A percentile compares a stretch with the other conserved stretches of the same genome.
These are phyloP conservation scores for Cyclina sinensis DNA, from an alignment of 1,140 invertebrate genomes.

Conservation along the genomic window DNA sequence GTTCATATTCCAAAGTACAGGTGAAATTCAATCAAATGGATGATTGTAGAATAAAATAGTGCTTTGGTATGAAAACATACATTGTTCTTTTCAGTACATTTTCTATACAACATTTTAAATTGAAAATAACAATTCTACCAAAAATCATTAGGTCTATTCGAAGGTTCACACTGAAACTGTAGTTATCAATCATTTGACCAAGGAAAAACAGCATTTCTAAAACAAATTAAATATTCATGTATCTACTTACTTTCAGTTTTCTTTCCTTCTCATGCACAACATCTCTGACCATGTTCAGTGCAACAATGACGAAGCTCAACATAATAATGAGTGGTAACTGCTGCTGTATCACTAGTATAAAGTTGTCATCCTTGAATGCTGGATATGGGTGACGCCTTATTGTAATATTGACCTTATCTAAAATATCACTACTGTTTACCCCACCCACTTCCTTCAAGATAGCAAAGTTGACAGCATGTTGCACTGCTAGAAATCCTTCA, in stretches of 20 bases:
- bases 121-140: too few relatives aligned
- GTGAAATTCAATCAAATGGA: too few relatives aligned
- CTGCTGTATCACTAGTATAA: constrained; percentile 87
- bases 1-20: too few relatives aligned
- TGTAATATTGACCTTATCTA: constrained; percentile 70
- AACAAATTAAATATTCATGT: too few relatives aligned
- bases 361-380: constrained; percentile 84
- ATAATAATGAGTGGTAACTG: constrained; percentile 88
- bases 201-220: too few relatives aligned
- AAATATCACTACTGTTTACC: neutral
- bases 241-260: constrained; percentile 85
- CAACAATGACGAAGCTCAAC: constrained; percentile 90
- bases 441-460: constrained; percentile 86
- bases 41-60: too few relatives aligned
- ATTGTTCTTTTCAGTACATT: too few relatives aligned
- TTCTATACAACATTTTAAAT: too few relatives aligned
- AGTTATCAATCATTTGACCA: too few relatives aligned
- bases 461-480: constrained; percentile 89
- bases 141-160: too few relatives aligned
- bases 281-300: constrained; percentile 84
- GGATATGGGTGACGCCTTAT: constrained; percentile 88
- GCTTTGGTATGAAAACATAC: too few relatives aligned
- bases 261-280: constrained; percentile 85
- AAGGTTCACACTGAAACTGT: too few relatives aligned
- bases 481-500: constrained; percentile 91